Evolutionary conservation across 1,140 invertebrate species (phyloP), one percentile per base, ranked within the genome.

Genomic region (Drosophila pruinosa): DNA sequence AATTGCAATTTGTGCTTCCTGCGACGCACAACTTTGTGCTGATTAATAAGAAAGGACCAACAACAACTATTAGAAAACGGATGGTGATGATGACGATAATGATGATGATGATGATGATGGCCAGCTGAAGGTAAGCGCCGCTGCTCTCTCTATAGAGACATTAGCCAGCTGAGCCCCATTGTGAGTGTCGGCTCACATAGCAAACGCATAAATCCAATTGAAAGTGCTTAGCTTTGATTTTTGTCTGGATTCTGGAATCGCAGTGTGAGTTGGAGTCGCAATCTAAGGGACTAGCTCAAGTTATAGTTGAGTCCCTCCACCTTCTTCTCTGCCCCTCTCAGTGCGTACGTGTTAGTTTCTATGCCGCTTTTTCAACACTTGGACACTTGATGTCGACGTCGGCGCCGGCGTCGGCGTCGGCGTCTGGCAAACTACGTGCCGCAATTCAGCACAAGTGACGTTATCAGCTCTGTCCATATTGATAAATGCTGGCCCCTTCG

Each of bases 131-230:
- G 26, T 52, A 38, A 15, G 17, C 5, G 28, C 12, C 31, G 1
- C 31, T 34, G n/a, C 31, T 4, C 31, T 47, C 43, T 48, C 57
- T 38, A 81, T 81, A 71, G 78, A 86, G 73, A 88, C 82, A 86
- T 86, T 81, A 77, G 53, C 70, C 81, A 88, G 82, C 77, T 70
- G 69, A 26, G 53, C 56, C 72, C 63, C 34, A 48, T 38, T 31
- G 72, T 72, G 39, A 48, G 36, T 59, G 41, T 70, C 45, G 36
- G 39, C 72, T 70, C 86, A 88, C 86, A 86, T 86, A 83, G 78
- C 70, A 89, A 89, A 89, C 85, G 77, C 81, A 89, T 89, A 89
- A 89, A 89, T 89, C 86, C 81, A 89, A 89, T 89, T 89, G 78
- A 75, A 82, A 82, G 82, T 81, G 81, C 78, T 89, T 88, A 86